Conservation (phyloP, 1,140 invertebrate genomes). For the Battus philenor region DNA sequence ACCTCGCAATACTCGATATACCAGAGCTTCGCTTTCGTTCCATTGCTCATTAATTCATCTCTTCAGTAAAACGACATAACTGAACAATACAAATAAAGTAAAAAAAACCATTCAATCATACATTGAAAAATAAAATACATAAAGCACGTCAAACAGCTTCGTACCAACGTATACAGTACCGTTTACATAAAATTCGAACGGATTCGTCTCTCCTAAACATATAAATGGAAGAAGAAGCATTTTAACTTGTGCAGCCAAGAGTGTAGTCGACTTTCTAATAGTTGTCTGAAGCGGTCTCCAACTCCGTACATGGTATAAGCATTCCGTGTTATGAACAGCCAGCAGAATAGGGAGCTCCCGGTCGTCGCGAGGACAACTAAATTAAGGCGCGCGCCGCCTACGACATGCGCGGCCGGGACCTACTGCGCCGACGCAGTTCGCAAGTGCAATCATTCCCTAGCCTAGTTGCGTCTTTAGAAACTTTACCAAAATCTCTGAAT, state of each 20-base stretch:
- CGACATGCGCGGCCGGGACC: conserved; percentile 47
- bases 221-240: conserved; percentile 72
- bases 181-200: conserved; percentile 53
- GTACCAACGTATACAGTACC: conserved; percentile 62
- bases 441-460: conserved; percentile 29
- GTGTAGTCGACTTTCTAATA: conserved; percentile 72
- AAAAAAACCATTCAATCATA: conserved; percentile 64
- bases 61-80: conserved; percentile 23
- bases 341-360: conserved; percentile 45
- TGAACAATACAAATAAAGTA: conserved; percentile 42
- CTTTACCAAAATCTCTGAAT: conserved; percentile 21
- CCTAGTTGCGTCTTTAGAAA: conserved; percentile 27
- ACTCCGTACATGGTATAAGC: conserved; percentile 63
- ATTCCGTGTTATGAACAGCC: conserved; percentile 72
- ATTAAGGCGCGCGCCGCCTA: conserved; percentile 44
- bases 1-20: conserved; percentile 19
- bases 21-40: conserved; percentile 5
- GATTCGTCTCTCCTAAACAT: conserved; percentile 62
- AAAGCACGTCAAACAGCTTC: conserved; percentile 74
- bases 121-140: conserved; percentile 66
- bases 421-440: conserved; percentile 29
- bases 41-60: background rate
- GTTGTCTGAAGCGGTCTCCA: conserved; percentile 65
- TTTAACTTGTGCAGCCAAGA: conserved; percentile 72
- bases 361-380: conserved; percentile 43